A percentile compares a stretch with the other conserved stretches of the same genome.
phyloP scores from a whole-genome alignment of 2,888 invertebrate species.

The Eupithecia exiguata region DNA sequence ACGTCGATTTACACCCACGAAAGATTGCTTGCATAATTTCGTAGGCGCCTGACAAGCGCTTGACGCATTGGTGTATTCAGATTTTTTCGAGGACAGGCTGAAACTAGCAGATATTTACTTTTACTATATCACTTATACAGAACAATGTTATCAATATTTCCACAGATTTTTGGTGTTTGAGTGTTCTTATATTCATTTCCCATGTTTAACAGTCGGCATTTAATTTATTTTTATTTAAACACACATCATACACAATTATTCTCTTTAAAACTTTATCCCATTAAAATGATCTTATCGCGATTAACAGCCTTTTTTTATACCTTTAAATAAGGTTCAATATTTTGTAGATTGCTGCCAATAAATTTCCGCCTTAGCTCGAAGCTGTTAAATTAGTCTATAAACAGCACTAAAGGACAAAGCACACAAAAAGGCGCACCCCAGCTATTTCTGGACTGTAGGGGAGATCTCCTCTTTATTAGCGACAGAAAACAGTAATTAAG shows the following conservation, averaged over 20 bases:
- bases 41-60: slow-evolving; percentile 39
- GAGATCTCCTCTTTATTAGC: not conserved
- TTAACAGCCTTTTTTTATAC: not conserved
- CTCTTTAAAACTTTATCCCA: too few relatives aligned
- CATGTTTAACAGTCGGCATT: not conserved
- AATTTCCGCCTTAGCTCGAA: not conserved
- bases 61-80: slow-evolving; percentile 19
- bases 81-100: slow-evolving; percentile 8
- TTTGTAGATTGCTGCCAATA: not conserved
- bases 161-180: not conserved
- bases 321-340: not conserved
- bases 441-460: slow-evolving; percentile 9
- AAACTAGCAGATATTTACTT: not conserved
- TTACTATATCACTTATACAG: not conserved
- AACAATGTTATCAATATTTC: not conserved
- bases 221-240: not conserved
- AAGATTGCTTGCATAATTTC: slow-evolving; percentile 37
- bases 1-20: slow-evolving; percentile 7
- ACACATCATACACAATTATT: too few relatives aligned
- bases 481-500: slow-evolving; percentile 1
- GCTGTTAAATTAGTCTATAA: not conserved
- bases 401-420: slow-evolving; percentile 13
- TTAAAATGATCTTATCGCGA: not conserved
- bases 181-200: not conserved
- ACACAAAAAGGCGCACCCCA: not conserved